Percentiles rank a stretch among this genome's conserved stretches.
Evolutionary conservation across 2,888 invertebrate genomes (phyloP).

Genomic region (Magallana nippona): DNA sequence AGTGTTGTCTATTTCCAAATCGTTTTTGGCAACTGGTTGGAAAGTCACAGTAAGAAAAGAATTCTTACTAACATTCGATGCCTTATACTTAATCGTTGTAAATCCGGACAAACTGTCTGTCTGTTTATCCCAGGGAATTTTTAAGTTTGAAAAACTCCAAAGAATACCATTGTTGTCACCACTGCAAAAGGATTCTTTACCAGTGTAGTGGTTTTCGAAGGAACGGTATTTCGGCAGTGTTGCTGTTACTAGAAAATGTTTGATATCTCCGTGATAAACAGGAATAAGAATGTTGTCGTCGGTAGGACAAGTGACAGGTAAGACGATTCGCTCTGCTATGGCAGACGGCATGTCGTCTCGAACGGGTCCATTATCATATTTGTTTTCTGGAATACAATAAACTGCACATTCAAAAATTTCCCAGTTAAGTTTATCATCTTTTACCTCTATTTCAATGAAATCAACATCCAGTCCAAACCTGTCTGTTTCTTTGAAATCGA

Average conservation of each 20-base stretch:
- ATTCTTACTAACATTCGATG: constrained; percentile 34
- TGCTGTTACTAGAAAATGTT: constrained; percentile 62
- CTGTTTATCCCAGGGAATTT: constrained; percentile 7
- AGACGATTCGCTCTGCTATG: constrained; percentile 1
- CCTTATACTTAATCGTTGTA: constrained; percentile 5
- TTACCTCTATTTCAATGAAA: constrained; percentile 51
- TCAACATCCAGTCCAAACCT: constrained; percentile 66
- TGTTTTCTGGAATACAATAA: constrained; percentile 60
- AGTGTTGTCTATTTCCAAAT: constrained; percentile 51
- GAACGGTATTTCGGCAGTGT: constrained; percentile 63
- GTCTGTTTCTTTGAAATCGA: constrained; percentile 54
- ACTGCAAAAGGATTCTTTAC: constrained; percentile 16
- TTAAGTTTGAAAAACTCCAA: constrained; percentile 41
- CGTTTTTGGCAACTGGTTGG: constrained; percentile 35
- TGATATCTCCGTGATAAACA: constrained; percentile 57
- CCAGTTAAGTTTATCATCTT: constrained; percentile 48
- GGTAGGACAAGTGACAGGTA: constrained; percentile 60
- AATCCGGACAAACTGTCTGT: background rate
- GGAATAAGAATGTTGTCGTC: constrained; percentile 68
- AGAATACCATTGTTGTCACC: background rate
- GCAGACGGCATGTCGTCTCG: constrained; percentile 49
- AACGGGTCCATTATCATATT: constrained; percentile 47
- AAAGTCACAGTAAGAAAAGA: constrained; percentile 42
- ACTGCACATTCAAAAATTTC: constrained; percentile 59
- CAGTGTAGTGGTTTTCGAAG: constrained; percentile 56